Evolutionary conservation across 2,797 vertebrate species (phyloP), one percentile per base, ranked within the genome.

Genomic region (Coluber constrictor): DNA sequence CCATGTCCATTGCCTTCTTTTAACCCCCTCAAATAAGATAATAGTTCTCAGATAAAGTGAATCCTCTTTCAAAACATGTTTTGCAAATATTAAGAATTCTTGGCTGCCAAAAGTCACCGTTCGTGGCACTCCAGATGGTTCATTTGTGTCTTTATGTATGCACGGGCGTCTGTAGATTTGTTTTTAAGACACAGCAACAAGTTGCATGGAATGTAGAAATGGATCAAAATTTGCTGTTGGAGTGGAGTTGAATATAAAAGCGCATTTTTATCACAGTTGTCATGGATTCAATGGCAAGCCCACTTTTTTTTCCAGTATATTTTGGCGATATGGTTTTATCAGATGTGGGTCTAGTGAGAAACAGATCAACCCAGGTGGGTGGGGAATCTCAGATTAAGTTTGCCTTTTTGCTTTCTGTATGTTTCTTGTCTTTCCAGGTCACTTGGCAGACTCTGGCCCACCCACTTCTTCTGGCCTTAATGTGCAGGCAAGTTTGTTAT

Each of bases 231-330:
- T 93, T 43, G 29, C 56, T 0, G n/a, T 55, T 15, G 83, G 86
- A 94, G 90, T 89, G 93, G 89, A 90, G 86, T 37, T 60, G 20
- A 2, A 79, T 94, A 93, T 60, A 92, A 94, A 90, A 91, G 7
- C 18, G 54, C 92, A 66, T 27, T 83, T 95, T 86, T 9, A 93
- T 54, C 2, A 1, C 90, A 92, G 63, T 74, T 90, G 27, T 91
- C 66, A 79, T 57, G 87, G 59, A 92, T 89, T 87, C 23, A 43
- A 91, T 86, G 47, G 90, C 43, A n/a, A 18, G 51, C 90, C 63
- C 47, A 16, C 88, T 92, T 29, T 87, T 93, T 93, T 86, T 56
- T 10, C 9, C 29, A 25, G 54, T 59, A 63, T 74, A 54, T 87
- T 95, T 87, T 16, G 4, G 15, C 27, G 43, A 88, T 88, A 55